These are phyloP conservation scores for Cremastinae sp. DNA, from an alignment of 2,888 invertebrate genomes.

Conservation along the genomic window DNA sequence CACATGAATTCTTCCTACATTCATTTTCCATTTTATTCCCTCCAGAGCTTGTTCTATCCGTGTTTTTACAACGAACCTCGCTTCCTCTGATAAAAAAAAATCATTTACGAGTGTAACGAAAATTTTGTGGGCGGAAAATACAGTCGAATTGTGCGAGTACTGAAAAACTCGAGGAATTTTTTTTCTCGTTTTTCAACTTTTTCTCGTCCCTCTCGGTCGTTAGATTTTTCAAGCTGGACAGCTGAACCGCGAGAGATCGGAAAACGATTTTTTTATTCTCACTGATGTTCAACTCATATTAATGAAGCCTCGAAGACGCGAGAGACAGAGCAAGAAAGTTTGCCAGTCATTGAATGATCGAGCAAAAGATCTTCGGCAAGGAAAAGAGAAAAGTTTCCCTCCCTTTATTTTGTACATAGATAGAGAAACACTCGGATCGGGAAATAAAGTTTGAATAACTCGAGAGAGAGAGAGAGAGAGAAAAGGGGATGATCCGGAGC, in stretches of 20 bases:
- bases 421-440: conserved; percentile 1
- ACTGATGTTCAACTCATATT: conserved; percentile 18
- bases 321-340: conserved; percentile 35
- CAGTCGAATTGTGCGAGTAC: too few relatives aligned
- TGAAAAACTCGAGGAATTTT: too few relatives aligned
- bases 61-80: too few relatives aligned
- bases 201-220: too few relatives aligned
- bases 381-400: conserved; percentile 10
- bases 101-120: not conserved
- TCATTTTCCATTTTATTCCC: not conserved
- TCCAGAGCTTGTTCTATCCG: not conserved
- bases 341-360: conserved; percentile 58
- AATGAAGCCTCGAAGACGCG: conserved; percentile 18
- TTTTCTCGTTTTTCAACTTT: too few relatives aligned
- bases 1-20: conserved; percentile 13
- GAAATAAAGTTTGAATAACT: conserved; percentile 28
- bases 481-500: conserved; percentile 31
- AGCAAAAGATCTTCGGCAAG: conserved; percentile 34
- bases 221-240: too few relatives aligned
- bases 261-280: not conserved
- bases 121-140: not conserved
- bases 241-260: conserved; percentile 1
- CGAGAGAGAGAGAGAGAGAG: conserved; percentile 5
- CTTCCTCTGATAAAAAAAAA: too few relatives aligned
- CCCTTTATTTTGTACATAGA: conserved; percentile 12